phyloP scores from a whole-genome alignment of 2,113 vertebrate species.

The Micronycteris hirsuta region DNA sequence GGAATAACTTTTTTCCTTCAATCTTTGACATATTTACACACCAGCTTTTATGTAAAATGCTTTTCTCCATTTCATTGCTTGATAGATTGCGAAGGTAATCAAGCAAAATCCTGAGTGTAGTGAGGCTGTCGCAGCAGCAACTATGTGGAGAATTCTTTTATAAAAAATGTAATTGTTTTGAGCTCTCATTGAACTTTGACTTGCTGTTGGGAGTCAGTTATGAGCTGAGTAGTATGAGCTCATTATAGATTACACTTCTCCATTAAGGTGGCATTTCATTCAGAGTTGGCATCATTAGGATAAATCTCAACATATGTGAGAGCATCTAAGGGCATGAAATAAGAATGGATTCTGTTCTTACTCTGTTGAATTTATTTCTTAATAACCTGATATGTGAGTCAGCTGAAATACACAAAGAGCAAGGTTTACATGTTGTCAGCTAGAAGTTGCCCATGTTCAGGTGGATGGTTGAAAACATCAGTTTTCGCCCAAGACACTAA shows the following conservation, averaged over 20 bases:
- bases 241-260: not conserved
- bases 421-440: not conserved
- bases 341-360: not conserved
- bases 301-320: not conserved
- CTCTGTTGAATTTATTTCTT: not conserved
- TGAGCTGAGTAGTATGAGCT: not conserved
- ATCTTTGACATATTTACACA: not conserved
- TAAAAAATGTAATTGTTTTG: not conserved
- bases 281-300: not conserved
- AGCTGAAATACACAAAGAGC: not conserved
- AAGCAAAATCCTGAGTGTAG: not conserved
- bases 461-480: not conserved
- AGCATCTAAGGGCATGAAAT: not conserved
- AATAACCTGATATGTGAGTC: not conserved
- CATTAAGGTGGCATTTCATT: not conserved
- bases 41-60: not conserved
- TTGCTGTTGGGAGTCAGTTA: not conserved
- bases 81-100: not conserved
- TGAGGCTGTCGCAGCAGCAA: not conserved
- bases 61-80: not conserved
- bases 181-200: slow-evolving; percentile 29
- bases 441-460: not conserved
- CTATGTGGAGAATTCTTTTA: not conserved
- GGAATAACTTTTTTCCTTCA: not conserved
- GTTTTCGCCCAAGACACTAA: not conserved